Evolutionary conservation across 2,888 invertebrate species (phyloP), one percentile per base, ranked within the genome.

Genomic region (Steinernema carpocapsae): DNA sequence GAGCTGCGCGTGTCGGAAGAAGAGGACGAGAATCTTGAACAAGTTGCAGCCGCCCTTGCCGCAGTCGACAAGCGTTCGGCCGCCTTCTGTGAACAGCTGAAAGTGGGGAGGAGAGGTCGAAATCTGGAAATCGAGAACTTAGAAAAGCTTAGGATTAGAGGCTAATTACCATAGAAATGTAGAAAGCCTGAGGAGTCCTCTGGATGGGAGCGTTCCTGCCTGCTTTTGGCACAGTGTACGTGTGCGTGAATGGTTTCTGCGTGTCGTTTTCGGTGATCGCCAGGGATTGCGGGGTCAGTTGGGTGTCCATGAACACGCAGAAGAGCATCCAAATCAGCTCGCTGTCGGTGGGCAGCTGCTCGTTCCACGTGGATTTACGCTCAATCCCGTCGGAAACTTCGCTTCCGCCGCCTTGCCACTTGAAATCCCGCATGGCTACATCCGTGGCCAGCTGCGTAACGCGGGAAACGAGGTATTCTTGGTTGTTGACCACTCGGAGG

Each of bases 341-440:
- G 32, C 94, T 92, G 90, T 96, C 95, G n/a, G 93, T 92, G 17
- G 94, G 94, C 81, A 93, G 90, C 84, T 92, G 91, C 76, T 92
- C 92, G 82, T 92, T 93, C 94, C 94, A 94, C 70, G 91, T 22
- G 19, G 26, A 45, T 71, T 48, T 71, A 22, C 72, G 19, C 14
- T 46, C 45, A 1, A n/a, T 17, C 7, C 10, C 43, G 22, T 7
- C 19, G 46, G 43, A 12, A 7, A 45, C 6, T 14, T 72, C 29
- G 26, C 52, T 37, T 17, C 24, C 22, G 43, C 46, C 29, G 17
- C 71, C 73, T 24, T 73, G 92, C 95, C 95, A 95, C 79, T 92
- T 92, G 89, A 93, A 96, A 83, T 92, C 93, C 85, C 93, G 93
- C 90, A 95, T 92, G 86, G 94, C 94, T 12, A 94, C 93, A 77